Evolutionary conservation across 2,888 invertebrate species (phyloP).

Genomic region (Noctua comes): DNA sequence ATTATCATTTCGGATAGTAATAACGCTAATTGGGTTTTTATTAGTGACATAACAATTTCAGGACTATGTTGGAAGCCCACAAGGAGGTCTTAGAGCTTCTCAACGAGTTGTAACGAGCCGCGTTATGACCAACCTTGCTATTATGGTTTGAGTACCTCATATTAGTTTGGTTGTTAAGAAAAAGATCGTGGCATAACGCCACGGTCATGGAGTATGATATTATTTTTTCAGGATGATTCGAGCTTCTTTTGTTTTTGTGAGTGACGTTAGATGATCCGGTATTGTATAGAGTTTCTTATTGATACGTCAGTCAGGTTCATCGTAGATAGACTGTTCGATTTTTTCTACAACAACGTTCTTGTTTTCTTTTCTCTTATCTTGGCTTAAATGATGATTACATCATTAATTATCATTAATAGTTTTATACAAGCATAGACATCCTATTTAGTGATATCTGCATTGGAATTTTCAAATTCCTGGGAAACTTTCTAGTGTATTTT

Average conservation of each 20-base stretch:
- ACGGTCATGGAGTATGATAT: slow-evolving; percentile 2
- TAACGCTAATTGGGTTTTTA: slow-evolving; percentile 65
- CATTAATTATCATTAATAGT: background rate
- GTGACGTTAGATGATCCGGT: background rate
- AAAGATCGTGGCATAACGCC: background rate
- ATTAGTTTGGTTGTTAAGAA: slow-evolving; percentile 28
- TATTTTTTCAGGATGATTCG: slow-evolving; percentile 13
- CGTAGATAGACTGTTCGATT: background rate
- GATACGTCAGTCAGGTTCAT: background rate
- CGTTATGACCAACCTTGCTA: slow-evolving; percentile 55
- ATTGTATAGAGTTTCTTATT: slow-evolving; percentile 1
- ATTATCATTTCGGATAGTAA: slow-evolving; percentile 53
- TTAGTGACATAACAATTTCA: slow-evolving; percentile 65
- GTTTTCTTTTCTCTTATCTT: background rate
- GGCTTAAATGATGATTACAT: background rate
- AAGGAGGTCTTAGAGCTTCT: slow-evolving; percentile 35
- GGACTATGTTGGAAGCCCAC: slow-evolving; percentile 41
- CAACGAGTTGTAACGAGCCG: slow-evolving; percentile 43
- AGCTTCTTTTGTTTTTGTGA: slow-evolving; percentile 29
- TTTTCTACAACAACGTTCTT: background rate
- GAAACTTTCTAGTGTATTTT: too few species aligned
- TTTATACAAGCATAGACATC: too few species aligned
- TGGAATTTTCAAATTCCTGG: too few species aligned
- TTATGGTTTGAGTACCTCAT: slow-evolving; percentile 49
- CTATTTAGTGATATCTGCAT: too few species aligned